phyloP scores from a whole-genome alignment of 1,140 invertebrate species.

The Pseudobourletiella spinata region DNA sequence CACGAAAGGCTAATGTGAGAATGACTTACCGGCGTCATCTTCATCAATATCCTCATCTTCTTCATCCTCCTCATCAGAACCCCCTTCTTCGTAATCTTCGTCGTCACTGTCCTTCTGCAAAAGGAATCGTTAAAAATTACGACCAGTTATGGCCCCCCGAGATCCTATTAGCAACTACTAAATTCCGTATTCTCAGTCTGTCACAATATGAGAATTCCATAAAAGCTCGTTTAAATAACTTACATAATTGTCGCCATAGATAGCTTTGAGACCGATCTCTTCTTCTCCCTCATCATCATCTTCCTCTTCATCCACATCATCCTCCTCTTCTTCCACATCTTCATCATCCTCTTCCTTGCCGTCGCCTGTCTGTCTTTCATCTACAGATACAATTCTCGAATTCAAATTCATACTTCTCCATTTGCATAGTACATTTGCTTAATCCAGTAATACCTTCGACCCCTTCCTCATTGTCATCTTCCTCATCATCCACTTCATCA shows the following conservation, averaged over 20 bases:
- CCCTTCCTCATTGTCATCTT: constrained; percentile 45
- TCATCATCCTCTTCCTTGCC: constrained; percentile 44
- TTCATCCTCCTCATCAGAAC: constrained; percentile 47
- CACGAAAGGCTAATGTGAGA: too few species aligned
- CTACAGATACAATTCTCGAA: constrained; percentile 33
- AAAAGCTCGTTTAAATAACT: too few species aligned
- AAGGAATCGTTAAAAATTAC: too few species aligned
- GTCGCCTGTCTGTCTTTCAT: constrained; percentile 33
- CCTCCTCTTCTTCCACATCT: constrained; percentile 45
- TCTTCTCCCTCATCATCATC: constrained; percentile 43
- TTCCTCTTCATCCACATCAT: constrained; percentile 37
- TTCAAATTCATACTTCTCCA: too few species aligned
- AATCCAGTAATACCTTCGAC: background rate
- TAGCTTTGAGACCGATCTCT: constrained; percentile 39
- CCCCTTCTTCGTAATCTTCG: constrained; percentile 53
- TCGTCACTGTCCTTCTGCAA: constrained; percentile 54
- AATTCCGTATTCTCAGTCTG: too few species aligned
- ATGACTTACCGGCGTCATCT: background rate
- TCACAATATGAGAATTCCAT: too few species aligned
- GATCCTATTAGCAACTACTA: too few species aligned
- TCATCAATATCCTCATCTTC: constrained; percentile 50
- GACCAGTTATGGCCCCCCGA: too few species aligned
- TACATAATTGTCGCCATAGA: constrained; percentile 12
- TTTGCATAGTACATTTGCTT: too few species aligned
- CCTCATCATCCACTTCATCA: constrained; percentile 57